phyloP scores from a whole-genome alignment of 2,113 vertebrate species.

The Peromyscus polionotus region DNA sequence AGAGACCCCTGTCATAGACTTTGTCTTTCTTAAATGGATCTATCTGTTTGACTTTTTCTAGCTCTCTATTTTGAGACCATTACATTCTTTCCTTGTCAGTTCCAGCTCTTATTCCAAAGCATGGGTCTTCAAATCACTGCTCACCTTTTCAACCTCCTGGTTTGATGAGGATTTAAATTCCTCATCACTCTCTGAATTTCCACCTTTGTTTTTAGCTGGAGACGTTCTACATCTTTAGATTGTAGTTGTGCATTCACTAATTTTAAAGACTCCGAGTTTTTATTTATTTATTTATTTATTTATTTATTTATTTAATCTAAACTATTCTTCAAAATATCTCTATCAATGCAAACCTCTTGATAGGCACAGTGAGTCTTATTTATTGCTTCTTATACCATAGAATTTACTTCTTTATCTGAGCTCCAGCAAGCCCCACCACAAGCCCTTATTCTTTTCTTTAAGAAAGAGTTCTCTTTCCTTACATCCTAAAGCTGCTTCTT shows the following conservation, averaged over 20 bases:
- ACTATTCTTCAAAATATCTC: constrained; percentile 92
- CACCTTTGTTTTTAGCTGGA: constrained; percentile 96
- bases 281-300: constrained; percentile 89
- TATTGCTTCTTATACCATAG: constrained; percentile 94
- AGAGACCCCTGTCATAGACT: not conserved
- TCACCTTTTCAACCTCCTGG: constrained; percentile 93
- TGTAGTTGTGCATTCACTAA: constrained; percentile 95
- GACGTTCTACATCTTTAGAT: constrained; percentile 95
- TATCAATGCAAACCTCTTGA: constrained; percentile 95
- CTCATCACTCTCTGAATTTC: constrained; percentile 97
- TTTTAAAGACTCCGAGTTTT: constrained; percentile 93
- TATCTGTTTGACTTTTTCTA: constrained; percentile 86
- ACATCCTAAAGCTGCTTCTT: constrained; percentile 97
- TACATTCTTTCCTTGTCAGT: constrained; percentile 91
- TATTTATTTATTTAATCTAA: constrained; percentile 93
- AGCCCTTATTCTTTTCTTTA: constrained; percentile 94
- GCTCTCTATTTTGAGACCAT: constrained; percentile 87
- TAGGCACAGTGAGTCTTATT: constrained; percentile 97
- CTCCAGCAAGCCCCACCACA: constrained; percentile 90
- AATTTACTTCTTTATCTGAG: constrained; percentile 86
- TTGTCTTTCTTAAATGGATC: not conserved
- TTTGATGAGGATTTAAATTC: constrained; percentile 92
- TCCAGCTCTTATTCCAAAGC: constrained; percentile 93
- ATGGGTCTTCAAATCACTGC: constrained; percentile 91
- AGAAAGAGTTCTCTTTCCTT: constrained; percentile 94